These are phyloP conservation scores for Bothrops jararaca DNA, from an alignment of 2,113 vertebrate species.

Conservation along the genomic window DNA sequence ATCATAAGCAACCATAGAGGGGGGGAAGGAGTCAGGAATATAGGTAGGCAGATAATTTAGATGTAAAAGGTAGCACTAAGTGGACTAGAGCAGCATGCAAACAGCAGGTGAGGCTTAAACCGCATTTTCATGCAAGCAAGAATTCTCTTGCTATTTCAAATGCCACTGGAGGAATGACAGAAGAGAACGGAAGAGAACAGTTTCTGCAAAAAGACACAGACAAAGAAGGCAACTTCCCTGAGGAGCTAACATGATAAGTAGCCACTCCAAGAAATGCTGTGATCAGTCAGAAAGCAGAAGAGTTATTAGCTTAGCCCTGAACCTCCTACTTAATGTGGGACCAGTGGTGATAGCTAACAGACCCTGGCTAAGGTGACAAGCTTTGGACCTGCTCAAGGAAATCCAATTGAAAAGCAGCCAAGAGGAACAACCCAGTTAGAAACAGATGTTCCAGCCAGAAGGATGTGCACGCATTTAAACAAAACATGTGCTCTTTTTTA, in stretches of 20 bases:
- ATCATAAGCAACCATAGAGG: constrained; percentile 12
- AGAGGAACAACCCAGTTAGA: constrained; percentile 95
- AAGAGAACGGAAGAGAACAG: constrained; percentile 37
- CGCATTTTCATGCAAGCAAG: not conserved
- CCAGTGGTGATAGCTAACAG: constrained; percentile 94
- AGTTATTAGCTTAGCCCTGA: constrained; percentile 99
- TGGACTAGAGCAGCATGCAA: not conserved
- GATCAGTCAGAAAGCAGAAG: constrained; percentile 92
- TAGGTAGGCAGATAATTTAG: constrained; percentile 17
- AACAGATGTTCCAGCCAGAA: constrained; percentile 93
- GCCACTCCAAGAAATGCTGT: constrained; percentile 65
- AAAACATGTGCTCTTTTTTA: constrained; percentile 56
- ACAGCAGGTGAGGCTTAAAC: not conserved
- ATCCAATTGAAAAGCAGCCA: constrained; percentile 99
- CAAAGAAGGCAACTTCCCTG: constrained; percentile 66
- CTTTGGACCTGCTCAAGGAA: constrained; percentile 96
- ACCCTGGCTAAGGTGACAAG: constrained; percentile 97
- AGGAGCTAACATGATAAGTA: constrained; percentile 72
- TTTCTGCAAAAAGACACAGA: constrained; percentile 57
- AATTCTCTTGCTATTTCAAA: constrained; percentile 17
- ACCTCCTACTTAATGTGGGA: constrained; percentile 97
- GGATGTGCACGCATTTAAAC: constrained; percentile 68
- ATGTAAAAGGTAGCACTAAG: not conserved
- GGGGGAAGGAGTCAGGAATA: not conserved
- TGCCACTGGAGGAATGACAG: constrained; percentile 33